Conservation (phyloP, 2,888 invertebrate species). For the Terebella lapidaria region DNA sequence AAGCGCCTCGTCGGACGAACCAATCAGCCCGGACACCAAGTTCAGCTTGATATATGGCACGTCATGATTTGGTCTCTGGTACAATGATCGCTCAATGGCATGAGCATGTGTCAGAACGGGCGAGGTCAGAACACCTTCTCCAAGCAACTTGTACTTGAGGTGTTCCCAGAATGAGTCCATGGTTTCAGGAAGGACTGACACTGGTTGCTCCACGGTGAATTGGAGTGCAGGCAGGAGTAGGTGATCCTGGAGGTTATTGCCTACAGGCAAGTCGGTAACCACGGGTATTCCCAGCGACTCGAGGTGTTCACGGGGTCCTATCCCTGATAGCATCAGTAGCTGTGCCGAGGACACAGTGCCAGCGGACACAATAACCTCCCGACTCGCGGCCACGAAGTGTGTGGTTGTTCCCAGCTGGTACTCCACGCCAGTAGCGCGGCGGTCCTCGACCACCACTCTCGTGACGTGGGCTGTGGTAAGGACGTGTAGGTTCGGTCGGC, state of each 20-base stretch:
- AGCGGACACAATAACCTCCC: slow-evolving; percentile 46
- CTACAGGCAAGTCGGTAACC: slow-evolving; percentile 40
- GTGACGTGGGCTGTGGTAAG: neutral
- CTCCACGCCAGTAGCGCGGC: neutral
- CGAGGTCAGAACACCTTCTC: neutral
- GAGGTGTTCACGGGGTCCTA: slow-evolving; percentile 49
- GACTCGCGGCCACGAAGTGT: slow-evolving; percentile 28
- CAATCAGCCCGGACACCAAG: neutral
- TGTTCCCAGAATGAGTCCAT: neutral
- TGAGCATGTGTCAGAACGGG: neutral
- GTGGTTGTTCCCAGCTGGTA: neutral
- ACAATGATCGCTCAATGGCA: neutral
- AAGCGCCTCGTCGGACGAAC: neutral
- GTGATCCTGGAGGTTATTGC: slow-evolving; percentile 43
- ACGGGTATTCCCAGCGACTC: slow-evolving; percentile 36
- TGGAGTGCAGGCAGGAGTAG: slow-evolving; percentile 17
- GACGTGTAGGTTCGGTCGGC: neutral
- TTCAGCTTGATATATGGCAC: neutral
- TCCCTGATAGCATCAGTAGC: slow-evolving; percentile 48
- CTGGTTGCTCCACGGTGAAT: slow-evolving; percentile 13
- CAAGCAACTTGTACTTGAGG: neutral
- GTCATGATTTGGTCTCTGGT: neutral
- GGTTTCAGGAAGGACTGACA: slow-evolving; percentile 12
- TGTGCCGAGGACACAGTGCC: slow-evolving; percentile 50
- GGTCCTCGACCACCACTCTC: neutral